Evolutionary conservation across 2,888 invertebrate species (phyloP).

Genomic region (Campaea margaritaria): DNA sequence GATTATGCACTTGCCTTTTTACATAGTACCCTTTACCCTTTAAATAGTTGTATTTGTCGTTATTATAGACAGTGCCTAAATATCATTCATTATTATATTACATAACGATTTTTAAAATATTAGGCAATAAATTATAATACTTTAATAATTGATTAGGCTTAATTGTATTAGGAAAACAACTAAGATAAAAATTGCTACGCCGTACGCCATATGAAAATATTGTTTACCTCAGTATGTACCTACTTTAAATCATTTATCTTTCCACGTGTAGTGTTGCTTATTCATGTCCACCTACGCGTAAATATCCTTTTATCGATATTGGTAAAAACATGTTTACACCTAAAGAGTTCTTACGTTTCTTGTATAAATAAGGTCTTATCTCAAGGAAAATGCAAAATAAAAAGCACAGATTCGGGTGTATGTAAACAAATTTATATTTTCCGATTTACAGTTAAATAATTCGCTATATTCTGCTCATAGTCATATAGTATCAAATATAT

Average conservation of each 20-base stretch:
- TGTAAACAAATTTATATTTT: constrained; percentile 82
- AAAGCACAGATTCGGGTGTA: constrained; percentile 66
- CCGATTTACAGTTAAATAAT: constrained; percentile 71
- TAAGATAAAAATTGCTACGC: too few relatives aligned
- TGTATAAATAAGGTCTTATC: constrained; percentile 13
- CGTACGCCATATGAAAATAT: background rate
- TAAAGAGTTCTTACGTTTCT: background rate
- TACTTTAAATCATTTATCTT: constrained; percentile 2
- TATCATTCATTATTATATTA: too few relatives aligned
- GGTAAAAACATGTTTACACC: constrained; percentile 24
- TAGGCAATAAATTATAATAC: too few relatives aligned
- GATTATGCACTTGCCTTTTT: too few relatives aligned
- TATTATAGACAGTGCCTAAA: too few relatives aligned
- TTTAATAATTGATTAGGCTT: too few relatives aligned
- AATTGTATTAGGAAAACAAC: too few relatives aligned
- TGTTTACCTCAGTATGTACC: too few relatives aligned
- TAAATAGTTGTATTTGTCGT: too few relatives aligned
- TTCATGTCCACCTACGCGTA: constrained; percentile 8
- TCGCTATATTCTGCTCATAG: constrained; percentile 69
- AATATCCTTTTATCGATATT: constrained; percentile 3
- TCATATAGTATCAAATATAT: constrained; percentile 80
- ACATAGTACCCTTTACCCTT: too few relatives aligned
- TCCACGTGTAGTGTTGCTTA: constrained; percentile 1
- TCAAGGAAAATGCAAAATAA: constrained; percentile 50
- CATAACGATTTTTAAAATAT: too few relatives aligned